Evolutionary conservation across 2,797 vertebrate species (phyloP).

Genomic region (Bovichtus diacanthus): DNA sequence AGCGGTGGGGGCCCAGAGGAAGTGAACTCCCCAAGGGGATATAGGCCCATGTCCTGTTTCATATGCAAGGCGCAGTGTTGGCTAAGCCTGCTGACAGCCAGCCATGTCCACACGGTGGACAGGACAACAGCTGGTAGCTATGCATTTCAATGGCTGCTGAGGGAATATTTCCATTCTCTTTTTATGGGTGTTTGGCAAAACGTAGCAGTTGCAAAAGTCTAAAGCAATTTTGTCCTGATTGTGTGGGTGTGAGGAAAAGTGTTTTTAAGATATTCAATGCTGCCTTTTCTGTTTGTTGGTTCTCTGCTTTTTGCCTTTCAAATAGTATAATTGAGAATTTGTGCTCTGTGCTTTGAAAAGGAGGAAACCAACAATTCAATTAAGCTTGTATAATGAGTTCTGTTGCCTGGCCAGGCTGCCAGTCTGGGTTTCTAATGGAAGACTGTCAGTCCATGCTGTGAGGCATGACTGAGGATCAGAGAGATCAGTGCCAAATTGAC

Average conservation of each 20-base stretch:
- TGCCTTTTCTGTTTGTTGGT: conserved; percentile 10
- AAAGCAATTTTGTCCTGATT: neutral
- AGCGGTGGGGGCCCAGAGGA: conserved; percentile 82
- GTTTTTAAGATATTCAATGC: conserved; percentile 5
- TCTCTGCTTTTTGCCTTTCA: neutral
- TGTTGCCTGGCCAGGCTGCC: conserved; percentile 30
- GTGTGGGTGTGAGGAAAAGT: neutral
- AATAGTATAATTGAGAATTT: conserved; percentile 15
- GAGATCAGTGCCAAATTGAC: conserved; percentile 64
- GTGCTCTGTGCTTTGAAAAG: conserved; percentile 27
- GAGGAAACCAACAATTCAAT: conserved; percentile 54
- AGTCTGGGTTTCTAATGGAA: conserved; percentile 43
- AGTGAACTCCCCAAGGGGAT: conserved; percentile 90
- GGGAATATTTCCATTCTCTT: conserved; percentile 48
- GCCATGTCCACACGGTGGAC: conserved; percentile 77
- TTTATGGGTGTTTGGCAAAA: conserved; percentile 41
- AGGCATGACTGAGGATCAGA: conserved; percentile 31
- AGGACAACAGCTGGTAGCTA: conserved; percentile 85
- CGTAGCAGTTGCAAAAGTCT: conserved; percentile 24
- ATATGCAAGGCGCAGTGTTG: conserved; percentile 85
- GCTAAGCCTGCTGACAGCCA: conserved; percentile 80
- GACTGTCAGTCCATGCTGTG: conserved; percentile 22
- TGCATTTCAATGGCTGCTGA: conserved; percentile 80
- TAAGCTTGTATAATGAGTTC: conserved; percentile 43
- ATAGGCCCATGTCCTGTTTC: conserved; percentile 88